Base-by-base conservation (phyloP, 2,113 vertebrate species). In the Amia ocellicauda region DNA sequence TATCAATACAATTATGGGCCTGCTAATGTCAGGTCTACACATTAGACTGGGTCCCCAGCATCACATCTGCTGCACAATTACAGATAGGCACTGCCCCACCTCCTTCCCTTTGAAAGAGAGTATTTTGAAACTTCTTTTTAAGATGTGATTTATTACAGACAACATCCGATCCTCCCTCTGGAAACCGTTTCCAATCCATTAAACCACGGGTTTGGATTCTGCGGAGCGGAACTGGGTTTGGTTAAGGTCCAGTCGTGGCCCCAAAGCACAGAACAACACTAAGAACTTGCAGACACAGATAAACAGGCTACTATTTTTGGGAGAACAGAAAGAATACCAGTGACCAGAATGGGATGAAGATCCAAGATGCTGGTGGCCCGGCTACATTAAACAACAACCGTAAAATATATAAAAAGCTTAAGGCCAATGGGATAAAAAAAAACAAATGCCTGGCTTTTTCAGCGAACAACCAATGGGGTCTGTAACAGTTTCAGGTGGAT, bases 141-240 rank as follows among this genome's bases (percentile, higher is more conserved):
- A 57, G 43, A 22, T 1, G 29, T 27, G 55, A 59, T 59, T 66
- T 43, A 41, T 52, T 40, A 53, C 40, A 31, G 23, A 26, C 41
- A 27, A 26, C 16, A 16, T 40, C 19, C 47, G 23, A 53, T 60
- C 50, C 36, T 51, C 22, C 43, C 43, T 17, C 14, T 16, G 7
- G 43, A n/a, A 47, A 47, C 17, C 43, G 16, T 3, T 47, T 36
- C 11, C 49, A 63, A 24, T 16, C 47, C 56, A 29, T 24, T 28
- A n/a, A 42, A 65, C 23, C 10, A 52, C 20, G 45, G 28, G 55
- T 50, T 24, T 22, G 22, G 26, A 22, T 27, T 31, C 26, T 1
- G 41, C 2, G 29, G 19, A 36, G 40, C n/a, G 49, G 13, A 47
- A 17, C 53, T 17, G 61, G 43, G 2, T 47, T 47, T 47, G 17